These are phyloP conservation scores for Salpingus planirostris DNA, from an alignment of 2,888 invertebrate genomes.

Conservation along the genomic window DNA sequence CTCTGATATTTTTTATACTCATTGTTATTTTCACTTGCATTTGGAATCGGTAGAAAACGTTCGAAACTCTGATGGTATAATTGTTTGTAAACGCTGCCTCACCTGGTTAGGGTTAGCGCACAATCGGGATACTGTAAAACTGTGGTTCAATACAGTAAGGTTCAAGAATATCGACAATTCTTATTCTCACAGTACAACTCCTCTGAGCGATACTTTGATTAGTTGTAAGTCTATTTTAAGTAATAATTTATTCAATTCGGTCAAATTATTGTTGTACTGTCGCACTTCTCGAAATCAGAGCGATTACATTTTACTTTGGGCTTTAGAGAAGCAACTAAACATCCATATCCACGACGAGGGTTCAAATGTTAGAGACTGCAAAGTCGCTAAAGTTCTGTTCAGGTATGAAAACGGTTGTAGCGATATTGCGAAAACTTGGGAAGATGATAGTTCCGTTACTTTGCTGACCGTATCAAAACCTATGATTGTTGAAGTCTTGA, in stretches of 20 bases:
- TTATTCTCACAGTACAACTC: conserved; percentile 21
- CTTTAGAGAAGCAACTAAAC: conserved; percentile 52
- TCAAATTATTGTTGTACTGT: conserved; percentile 49
- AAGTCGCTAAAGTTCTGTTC: conserved; percentile 51
- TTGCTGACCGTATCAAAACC: conserved; percentile 49
- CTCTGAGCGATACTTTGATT: conserved; percentile 46
- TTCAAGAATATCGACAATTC: conserved; percentile 28
- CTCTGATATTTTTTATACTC: conserved; percentile 50
- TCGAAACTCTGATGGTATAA: conserved; percentile 44
- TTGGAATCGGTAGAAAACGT: conserved; percentile 38
- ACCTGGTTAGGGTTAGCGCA: conserved; percentile 49
- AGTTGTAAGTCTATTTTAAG: conserved; percentile 46
- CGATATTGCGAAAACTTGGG: conserved; percentile 46
- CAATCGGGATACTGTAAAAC: conserved; percentile 41
- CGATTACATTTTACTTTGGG: conserved; percentile 51
- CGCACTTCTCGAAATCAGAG: conserved; percentile 39
- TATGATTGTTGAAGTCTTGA: conserved; percentile 48
- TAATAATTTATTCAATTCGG: conserved; percentile 46
- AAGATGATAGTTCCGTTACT: conserved; percentile 46
- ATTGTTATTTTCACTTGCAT: conserved; percentile 45
- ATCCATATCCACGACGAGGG: conserved; percentile 37
- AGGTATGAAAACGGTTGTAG: conserved; percentile 43
- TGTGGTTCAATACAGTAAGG: conserved; percentile 51
- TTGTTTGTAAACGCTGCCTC: conserved; percentile 50
- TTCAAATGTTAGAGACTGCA: conserved; percentile 40